These are phyloP conservation scores for Micrasema minimum DNA, from an alignment of 1,140 invertebrate genomes.

Conservation along the genomic window DNA sequence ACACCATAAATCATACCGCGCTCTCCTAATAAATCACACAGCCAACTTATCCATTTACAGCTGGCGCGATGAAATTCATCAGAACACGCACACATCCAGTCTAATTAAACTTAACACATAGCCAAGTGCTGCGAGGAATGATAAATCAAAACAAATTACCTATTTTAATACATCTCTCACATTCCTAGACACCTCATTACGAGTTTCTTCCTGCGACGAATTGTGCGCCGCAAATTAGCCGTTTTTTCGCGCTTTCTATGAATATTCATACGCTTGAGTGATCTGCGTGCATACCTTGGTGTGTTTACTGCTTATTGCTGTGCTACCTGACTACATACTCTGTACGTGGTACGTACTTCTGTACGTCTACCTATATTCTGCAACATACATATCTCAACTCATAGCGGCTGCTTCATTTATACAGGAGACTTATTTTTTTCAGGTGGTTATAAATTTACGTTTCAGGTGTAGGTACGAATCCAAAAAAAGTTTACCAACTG, in stretches of 20 bases:
- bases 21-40: conserved; percentile 48
- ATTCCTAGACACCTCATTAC: conserved; percentile 47
- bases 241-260: conserved; percentile 33
- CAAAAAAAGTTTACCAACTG: no score
- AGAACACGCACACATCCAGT: conserved; percentile 46
- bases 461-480: no score
- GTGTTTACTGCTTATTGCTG: neutral
- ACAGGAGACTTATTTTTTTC: no score
- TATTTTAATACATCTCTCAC: conserved; percentile 39
- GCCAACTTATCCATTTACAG: conserved; percentile 43
- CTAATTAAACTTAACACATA: conserved; percentile 46
- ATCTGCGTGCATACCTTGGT: neutral
- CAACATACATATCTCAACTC: no score
- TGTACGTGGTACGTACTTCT: no score
- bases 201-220: conserved; percentile 33
- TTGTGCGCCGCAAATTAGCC: conserved; percentile 34
- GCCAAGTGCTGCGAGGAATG: conserved; percentile 23
- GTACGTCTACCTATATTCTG: no score
- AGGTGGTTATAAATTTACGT: no score
- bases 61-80: conserved; percentile 47
- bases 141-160: conserved; percentile 52
- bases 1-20: conserved; percentile 48
- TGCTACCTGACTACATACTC: no score
- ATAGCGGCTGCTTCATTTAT: no score
- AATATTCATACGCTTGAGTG: conserved; percentile 34